Evolutionary conservation across 1,140 invertebrate species (phyloP).

Genomic region (Panagrolaimus sp.): DNA sequence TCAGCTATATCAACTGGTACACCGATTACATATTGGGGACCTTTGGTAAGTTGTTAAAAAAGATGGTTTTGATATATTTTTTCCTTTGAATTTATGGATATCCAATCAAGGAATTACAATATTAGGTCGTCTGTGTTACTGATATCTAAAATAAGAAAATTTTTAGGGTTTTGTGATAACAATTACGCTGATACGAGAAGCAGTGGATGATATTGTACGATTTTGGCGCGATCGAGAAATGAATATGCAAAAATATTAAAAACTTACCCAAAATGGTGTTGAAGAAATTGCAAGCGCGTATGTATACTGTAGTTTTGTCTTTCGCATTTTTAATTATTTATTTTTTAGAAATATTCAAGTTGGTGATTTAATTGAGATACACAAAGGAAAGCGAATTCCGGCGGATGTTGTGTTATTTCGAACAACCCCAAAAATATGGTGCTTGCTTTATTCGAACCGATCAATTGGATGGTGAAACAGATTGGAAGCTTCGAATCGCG

Average conservation of each 20-base stretch:
- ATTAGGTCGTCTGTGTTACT: no score
- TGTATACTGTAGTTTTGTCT: constrained; percentile 62
- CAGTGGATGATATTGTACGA: constrained; percentile 86
- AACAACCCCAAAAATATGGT: constrained; percentile 84
- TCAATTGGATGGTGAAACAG: constrained; percentile 96
- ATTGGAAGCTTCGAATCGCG: constrained; percentile 93
- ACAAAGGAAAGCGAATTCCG: constrained; percentile 80
- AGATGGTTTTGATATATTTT: no score
- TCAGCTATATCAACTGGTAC: no score
- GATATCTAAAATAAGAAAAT: no score
- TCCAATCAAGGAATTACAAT: no score
- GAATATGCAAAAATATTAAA: constrained; percentile 75
- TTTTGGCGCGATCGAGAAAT: constrained; percentile 87
- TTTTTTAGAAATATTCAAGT: constrained; percentile 53
- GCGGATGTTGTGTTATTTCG: constrained; percentile 88
- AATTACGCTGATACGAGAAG: constrained; percentile 90
- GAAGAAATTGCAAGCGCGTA: constrained; percentile 63
- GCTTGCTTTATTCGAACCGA: constrained; percentile 95
- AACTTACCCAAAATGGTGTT: constrained; percentile 66
- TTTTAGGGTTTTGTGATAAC: constrained; percentile 81
- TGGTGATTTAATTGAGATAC: constrained; percentile 56
- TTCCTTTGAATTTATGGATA: no score
- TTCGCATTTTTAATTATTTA: constrained; percentile 50
- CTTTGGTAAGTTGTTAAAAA: no score
- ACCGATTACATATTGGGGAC: no score